Percentiles rank a stretch among this genome's conserved stretches.
These are phyloP conservation scores for Drosophila tripunctata DNA, from an alignment of 2,888 invertebrate species.

Conservation along the genomic window DNA sequence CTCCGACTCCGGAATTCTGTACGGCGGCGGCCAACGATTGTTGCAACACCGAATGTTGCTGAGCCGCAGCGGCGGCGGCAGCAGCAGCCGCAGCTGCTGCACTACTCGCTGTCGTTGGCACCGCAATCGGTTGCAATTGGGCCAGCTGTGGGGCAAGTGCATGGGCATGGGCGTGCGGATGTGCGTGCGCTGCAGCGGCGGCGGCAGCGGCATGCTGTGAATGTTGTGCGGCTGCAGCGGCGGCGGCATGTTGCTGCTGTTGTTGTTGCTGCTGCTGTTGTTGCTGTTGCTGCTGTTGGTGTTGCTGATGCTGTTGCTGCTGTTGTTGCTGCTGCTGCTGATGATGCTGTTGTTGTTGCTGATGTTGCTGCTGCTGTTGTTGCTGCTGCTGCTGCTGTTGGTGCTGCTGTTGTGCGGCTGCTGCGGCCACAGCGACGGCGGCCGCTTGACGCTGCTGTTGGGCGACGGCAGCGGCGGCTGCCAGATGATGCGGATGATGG, in stretches of 20 bases:
- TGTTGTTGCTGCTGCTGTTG: slow-evolving; percentile 61
- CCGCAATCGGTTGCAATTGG: slow-evolving; percentile 85
- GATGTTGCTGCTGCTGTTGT: slow-evolving; percentile 68
- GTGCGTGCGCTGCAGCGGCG: slow-evolving; percentile 67
- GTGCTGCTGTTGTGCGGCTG: slow-evolving; percentile 83
- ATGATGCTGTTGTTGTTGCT: slow-evolving; percentile 73
- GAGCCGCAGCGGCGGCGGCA: slow-evolving; percentile 86
- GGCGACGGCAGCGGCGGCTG: slow-evolving; percentile 88
- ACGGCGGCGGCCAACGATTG: slow-evolving; percentile 85
- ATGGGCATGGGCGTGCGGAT: slow-evolving; percentile 65
- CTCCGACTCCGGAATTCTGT: slow-evolving; percentile 68
- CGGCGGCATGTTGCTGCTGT: slow-evolving; percentile 63
- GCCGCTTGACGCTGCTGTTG: slow-evolving; percentile 84
- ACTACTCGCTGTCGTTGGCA: slow-evolving; percentile 86
- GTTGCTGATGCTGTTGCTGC: slow-evolving; percentile 69
- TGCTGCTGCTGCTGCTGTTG: slow-evolving; percentile 86
- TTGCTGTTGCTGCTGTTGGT: slow-evolving; percentile 69
- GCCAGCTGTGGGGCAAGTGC: slow-evolving; percentile 68
- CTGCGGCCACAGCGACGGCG: slow-evolving; percentile 86
- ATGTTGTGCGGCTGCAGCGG: slow-evolving; percentile 63
- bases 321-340: slow-evolving; percentile 61
- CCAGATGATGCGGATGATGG: slow-evolving; percentile 84
- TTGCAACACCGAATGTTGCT: slow-evolving; percentile 85
- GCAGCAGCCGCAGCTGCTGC: slow-evolving; percentile 86
- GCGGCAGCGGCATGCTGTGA: slow-evolving; percentile 64